These are phyloP conservation scores for zebrafish (Danio rerio) DNA, from an alignment of 2,113 vertebrate genomes.

Conservation along the genomic window GRCz12tu NC_133178.1:43433501-43434000, in stretches of 20 bases:
- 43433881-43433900: constrained; percentile 53
- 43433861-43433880: constrained; percentile 46
- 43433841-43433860: constrained; percentile 51
- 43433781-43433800: constrained; percentile 39
- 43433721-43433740: constrained; percentile 53
- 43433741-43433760: constrained; percentile 31
- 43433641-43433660: constrained; percentile 49
- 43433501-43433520: constrained; percentile 44
- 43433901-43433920: constrained; percentile 52
- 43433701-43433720: constrained; percentile 58
- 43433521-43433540: constrained; percentile 27
- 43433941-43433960: constrained; percentile 48
- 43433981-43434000: background rate
- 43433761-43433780: constrained; percentile 5
- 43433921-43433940: constrained; percentile 51
- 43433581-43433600: constrained; percentile 46
- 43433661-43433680: constrained; percentile 43
- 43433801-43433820: constrained; percentile 51
- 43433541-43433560: constrained; percentile 37
- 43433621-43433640: constrained; percentile 59
- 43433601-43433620: constrained; percentile 55
- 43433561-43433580: constrained; percentile 49
- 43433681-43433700: constrained; percentile 56
- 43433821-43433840: constrained; percentile 1
- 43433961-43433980: background rate